These are phyloP conservation scores for Microplitis manilae DNA, from an alignment of 2,888 invertebrate species.

Conservation along the genomic window DNA sequence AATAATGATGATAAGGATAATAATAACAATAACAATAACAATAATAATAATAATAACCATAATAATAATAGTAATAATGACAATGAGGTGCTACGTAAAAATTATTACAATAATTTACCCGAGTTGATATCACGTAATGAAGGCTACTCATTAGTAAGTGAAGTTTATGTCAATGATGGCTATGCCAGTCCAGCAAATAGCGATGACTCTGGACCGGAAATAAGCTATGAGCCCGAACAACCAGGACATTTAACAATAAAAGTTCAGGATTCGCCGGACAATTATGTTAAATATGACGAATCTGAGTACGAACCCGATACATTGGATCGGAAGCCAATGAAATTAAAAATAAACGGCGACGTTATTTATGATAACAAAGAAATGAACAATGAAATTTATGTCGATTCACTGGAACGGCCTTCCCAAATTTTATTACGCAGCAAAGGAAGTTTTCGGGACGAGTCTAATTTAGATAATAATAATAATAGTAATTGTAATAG, in stretches of 20 bases:
- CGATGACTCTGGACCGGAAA: constrained; percentile 74
- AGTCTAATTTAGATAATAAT: constrained; percentile 44
- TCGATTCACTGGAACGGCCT: constrained; percentile 75
- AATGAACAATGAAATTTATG: constrained; percentile 68
- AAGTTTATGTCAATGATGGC: constrained; percentile 85
- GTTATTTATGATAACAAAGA: constrained; percentile 70
- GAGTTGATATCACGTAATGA: constrained; percentile 72
- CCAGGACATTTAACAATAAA: constrained; percentile 89
- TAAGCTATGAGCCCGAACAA: constrained; percentile 76
- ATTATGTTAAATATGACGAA: constrained; percentile 83
- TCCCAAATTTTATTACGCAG: constrained; percentile 78
- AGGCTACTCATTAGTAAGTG: constrained; percentile 81
- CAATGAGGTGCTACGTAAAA: constrained; percentile 51
- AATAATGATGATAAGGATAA: no score
- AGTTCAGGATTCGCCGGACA: constrained; percentile 85
- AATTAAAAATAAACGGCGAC: constrained; percentile 70
- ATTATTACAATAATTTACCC: constrained; percentile 71
- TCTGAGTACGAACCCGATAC: constrained; percentile 91
- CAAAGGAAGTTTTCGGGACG: constrained; percentile 81
- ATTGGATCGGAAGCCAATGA: constrained; percentile 83
- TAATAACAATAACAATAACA: not conserved
- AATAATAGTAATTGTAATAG: constrained; percentile 28
- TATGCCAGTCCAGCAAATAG: constrained; percentile 74
- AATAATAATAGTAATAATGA: constrained; percentile 43
- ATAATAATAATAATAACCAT: constrained; percentile 4